Evolutionary conservation across 2,113 vertebrate genomes (phyloP), one percentile per base, ranked within the genome.

Genomic region (Phylloscopus trochiloides): DNA sequence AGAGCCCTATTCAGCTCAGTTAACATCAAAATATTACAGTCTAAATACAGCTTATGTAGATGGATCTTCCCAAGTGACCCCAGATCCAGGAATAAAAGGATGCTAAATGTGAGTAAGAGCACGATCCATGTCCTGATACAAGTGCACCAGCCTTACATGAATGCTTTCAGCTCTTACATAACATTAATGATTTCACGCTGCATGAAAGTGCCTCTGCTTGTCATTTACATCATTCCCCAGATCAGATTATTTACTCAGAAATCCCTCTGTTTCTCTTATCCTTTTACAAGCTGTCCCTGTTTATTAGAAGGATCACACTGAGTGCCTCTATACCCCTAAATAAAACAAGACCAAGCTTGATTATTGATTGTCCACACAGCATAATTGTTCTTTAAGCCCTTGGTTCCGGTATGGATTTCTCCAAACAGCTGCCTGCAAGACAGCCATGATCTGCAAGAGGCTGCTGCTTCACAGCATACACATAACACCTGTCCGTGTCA

Each of bases 231-330:
- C 87, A 83, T 93, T 76, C 63, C 55, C 88, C 67, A 48, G 51
- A 92, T 94, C 74, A 71, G 96, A 96, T 94, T 95, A 95, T 94
- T 97, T 94, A 94, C 83, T 95, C 86, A 87, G 61, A 97, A 96
- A 88, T 95, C 78, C 38, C 72, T 96, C 38, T 51, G 63, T 83
- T 96, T 93, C 86, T 77, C 55, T 96, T 90, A 97, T 88, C 92
- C 86, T 93, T 96, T 96, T 91, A 92, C 88, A 96, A 95, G 95
- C 96, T 94, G 91, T 92, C 91, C 28, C 25, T 67, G 55, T 50
- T 88, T 73, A 52, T 95, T 92, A 94, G 79, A 83, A 92, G 79
- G 88, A 94, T 92, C 72, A 67, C 29, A 28, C 7, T 63, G 88
- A 94, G 55, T 93, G 63, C 91, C 94, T 93, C 63, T 90, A 71